A percentile compares a stretch with the other conserved stretches of the same genome.
Evolutionary conservation across 2,113 vertebrate species (phyloP).

Genomic region (Cardinalis cardinalis): DNA sequence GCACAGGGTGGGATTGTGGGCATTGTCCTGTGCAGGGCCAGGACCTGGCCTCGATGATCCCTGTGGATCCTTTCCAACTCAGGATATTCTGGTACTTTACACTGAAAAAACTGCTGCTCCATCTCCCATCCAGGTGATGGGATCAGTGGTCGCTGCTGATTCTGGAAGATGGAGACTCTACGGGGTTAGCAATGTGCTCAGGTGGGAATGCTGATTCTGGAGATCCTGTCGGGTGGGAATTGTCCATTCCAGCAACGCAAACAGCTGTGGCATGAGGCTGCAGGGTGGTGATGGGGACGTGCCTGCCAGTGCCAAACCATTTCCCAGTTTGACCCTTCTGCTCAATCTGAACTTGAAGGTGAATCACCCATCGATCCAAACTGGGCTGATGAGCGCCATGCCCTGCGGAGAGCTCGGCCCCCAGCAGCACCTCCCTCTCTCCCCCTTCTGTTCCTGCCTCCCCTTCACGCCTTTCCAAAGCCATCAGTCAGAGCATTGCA

Average conservation of each 20-base stretch:
- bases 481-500: slow-evolving; percentile 67
- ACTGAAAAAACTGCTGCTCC: not conserved
- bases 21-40: not conserved
- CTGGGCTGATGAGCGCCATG: not conserved
- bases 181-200: rapidly evolving
- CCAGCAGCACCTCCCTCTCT: slow-evolving; percentile 39
- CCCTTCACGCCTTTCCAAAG: slow-evolving; percentile 85
- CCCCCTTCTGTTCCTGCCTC: slow-evolving; percentile 47
- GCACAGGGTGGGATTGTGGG: not conserved
- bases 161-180: not conserved
- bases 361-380: slow-evolving; percentile 54
- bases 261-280: not conserved
- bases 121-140: not conserved
- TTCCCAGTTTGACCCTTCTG: slow-evolving; percentile 56
- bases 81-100: not conserved
- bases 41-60: not conserved
- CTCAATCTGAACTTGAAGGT: slow-evolving; percentile 69
- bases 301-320: not conserved
- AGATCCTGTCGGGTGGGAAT: not conserved
- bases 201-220: not conserved
- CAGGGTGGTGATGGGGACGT: rapidly evolving
- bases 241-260: not conserved
- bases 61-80: not conserved
- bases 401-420: slow-evolving; percentile 4
- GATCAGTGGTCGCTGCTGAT: rapidly evolving